Evolutionary conservation across 1,140 invertebrate genomes (phyloP), one percentile per base, ranked within the genome.

Genomic region (Dinoponera quadriceps): DNA sequence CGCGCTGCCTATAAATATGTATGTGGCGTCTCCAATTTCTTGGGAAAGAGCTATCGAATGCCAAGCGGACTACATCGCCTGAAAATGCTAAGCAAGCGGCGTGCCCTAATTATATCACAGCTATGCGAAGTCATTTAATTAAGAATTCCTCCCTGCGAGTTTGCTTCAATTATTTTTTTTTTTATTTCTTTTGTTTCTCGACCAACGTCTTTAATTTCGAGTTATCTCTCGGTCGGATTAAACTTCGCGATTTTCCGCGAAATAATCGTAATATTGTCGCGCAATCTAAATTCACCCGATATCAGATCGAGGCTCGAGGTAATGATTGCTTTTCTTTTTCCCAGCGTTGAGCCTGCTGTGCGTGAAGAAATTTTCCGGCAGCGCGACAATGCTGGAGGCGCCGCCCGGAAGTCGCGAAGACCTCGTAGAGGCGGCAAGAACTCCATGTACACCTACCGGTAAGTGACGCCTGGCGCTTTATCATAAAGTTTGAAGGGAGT

Each of bases 281-380:
- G 14, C 49, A 77, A 51, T 29, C 27, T 2, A 63, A 14, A 66
- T 51, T 49, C 62, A 49, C 22, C 20, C 0, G 2, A 68, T 69
- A 69, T 5, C 25, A 57, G n/a, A 80, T 44, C 57, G 3, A 44
- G 57, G 68, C 16, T 51, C 54, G 48, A n/a, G n/a, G n/a, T 38
- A 38, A 25, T 20, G 14, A 20, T 57, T 62, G 18, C 7, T 11
- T 60, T 14, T 74, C 2, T 55, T 66, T 80, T 86, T 85, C 90
- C 33, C 82, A 93, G 93, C 92, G 87, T 86, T 93, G 77, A 92
- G 92, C 91, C 92, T 93, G 93, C 92, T 93, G 69, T 93, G 92
- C 85, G 89, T 92, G 54, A 92, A 90, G 77, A 91, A 91, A 91
- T 92, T 92, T 65, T 88, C 90, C 85, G 89, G 88, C 66, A 85